These are phyloP conservation scores for Hydrolagus affinis DNA, from an alignment of 2,113 vertebrate species.

Conservation along the genomic window DNA sequence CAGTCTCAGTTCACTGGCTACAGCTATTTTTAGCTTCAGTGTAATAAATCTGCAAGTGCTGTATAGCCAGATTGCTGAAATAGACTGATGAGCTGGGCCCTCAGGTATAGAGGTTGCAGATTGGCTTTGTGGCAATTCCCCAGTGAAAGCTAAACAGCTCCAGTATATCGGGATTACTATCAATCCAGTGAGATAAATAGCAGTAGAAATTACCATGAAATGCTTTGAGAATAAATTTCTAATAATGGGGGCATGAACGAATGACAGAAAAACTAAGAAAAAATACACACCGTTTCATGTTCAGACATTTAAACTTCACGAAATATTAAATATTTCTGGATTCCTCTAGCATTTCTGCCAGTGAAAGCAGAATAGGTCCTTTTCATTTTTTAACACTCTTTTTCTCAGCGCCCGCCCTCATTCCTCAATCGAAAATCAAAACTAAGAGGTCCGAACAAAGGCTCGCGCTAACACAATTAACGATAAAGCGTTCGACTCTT, in stretches of 20 bases:
- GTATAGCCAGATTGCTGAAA: constrained; percentile 36
- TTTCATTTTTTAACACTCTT: not conserved
- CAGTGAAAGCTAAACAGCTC: constrained; percentile 3
- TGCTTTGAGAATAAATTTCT: not conserved
- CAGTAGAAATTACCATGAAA: not conserved
- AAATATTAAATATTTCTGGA: not conserved
- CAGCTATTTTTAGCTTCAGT: constrained; percentile 40
- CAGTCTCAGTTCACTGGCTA: constrained; percentile 35
- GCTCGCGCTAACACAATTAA: too few relatives aligned
- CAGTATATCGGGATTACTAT: not conserved
- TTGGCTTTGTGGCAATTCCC: constrained; percentile 32
- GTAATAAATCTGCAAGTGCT: constrained; percentile 29
- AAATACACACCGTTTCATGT: not conserved
- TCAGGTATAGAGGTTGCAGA: constrained; percentile 28
- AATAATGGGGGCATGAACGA: not conserved
- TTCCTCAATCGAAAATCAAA: not conserved
- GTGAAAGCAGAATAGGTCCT: not conserved
- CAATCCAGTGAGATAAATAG: not conserved
- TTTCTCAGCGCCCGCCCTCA: not conserved
- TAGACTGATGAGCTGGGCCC: constrained; percentile 38
- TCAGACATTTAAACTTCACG: not conserved
- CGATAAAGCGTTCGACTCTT: too few relatives aligned
- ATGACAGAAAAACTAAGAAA: not conserved
- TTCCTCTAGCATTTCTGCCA: not conserved
- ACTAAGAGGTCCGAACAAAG: too few relatives aligned